A percentile compares a stretch with the other conserved stretches of the same genome.
Evolutionary conservation across 2,113 vertebrate species (phyloP).

Genomic region (Oostethus manadensis): DNA sequence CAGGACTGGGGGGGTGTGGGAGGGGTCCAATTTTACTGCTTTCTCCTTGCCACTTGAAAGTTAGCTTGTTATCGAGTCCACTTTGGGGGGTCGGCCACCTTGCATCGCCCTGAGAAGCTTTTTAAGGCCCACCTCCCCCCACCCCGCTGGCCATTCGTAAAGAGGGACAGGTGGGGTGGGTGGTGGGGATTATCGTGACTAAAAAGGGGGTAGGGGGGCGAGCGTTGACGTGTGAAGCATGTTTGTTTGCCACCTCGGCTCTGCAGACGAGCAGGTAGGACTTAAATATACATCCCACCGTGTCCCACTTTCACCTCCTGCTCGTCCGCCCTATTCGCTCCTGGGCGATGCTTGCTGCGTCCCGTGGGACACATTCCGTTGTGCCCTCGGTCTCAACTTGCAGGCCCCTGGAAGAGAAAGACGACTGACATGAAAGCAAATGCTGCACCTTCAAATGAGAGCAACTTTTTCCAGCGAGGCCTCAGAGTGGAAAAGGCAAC

Average conservation of each 20-base stretch:
- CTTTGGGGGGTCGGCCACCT: too few relatives aligned
- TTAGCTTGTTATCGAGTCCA: slow-evolving; percentile 10
- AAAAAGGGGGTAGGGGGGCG: slow-evolving; percentile 16
- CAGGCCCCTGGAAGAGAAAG: slow-evolving; percentile 45
- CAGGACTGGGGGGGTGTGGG: slow-evolving; percentile 3
- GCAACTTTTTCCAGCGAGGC: too few relatives aligned
- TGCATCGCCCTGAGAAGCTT: too few relatives aligned
- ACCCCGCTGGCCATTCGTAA: slow-evolving; percentile 29
- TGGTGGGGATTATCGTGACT: slow-evolving; percentile 61
- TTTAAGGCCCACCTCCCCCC: too few relatives aligned
- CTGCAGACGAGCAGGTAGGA: too few relatives aligned
- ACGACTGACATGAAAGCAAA: neutral
- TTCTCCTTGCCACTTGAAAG: slow-evolving; percentile 25
- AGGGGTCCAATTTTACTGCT: slow-evolving; percentile 1
- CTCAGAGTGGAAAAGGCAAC: too few relatives aligned
- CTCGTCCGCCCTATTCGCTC: slow-evolving; percentile 18
- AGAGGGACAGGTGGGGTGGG: slow-evolving; percentile 26
- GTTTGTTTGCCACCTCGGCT: too few relatives aligned
- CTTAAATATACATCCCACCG: neutral
- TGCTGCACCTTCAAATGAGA: neutral
- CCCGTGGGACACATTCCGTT: slow-evolving; percentile 37
- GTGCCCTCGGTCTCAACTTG: slow-evolving; percentile 25
- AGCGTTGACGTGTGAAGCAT: too few relatives aligned
- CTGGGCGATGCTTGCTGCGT: slow-evolving; percentile 14
- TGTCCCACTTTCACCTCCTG: slow-evolving; percentile 19